phyloP scores from a whole-genome alignment of 35 echinoderm and acorn worm species.

The Diadema setosum region DNA sequence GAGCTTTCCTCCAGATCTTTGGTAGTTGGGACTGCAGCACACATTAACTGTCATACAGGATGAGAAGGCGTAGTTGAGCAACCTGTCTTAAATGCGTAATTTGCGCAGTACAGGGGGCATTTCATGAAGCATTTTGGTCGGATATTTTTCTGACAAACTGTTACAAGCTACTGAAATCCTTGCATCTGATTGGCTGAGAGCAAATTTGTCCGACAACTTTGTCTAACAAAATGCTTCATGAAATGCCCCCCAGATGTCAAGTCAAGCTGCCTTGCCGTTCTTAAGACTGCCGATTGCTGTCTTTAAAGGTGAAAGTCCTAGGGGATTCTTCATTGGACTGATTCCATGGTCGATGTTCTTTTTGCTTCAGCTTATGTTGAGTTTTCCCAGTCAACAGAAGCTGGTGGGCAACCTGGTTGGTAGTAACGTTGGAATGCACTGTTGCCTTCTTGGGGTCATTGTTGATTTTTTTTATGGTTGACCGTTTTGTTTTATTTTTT shows the following conservation, averaged over 20 bases:
- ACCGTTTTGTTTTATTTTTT: too few relatives aligned
- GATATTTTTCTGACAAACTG: too few relatives aligned
- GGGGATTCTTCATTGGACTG: background rate
- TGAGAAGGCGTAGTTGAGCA: background rate
- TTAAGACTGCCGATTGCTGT: background rate
- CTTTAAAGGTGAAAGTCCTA: background rate
- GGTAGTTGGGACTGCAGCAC: too few relatives aligned
- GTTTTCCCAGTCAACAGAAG: background rate
- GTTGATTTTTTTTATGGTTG: constrained; percentile 22
- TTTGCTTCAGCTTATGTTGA: background rate
- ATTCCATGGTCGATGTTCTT: background rate
- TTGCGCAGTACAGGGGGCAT: too few relatives aligned
- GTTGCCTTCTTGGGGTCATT: constrained; percentile 30
- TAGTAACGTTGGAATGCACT: background rate
- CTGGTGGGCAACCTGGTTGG: background rate
- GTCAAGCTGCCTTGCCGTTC: constrained; percentile 23
- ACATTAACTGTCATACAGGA: background rate
- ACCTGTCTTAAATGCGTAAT: background rate
- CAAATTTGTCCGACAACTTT: too few relatives aligned
- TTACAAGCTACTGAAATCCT: too few relatives aligned
- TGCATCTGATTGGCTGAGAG: too few relatives aligned
- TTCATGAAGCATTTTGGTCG: too few relatives aligned
- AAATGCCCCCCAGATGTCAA: too few relatives aligned
- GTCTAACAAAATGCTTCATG: too few relatives aligned
- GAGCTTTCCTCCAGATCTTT: constrained; percentile 26